Base-by-base conservation (phyloP, 2,888 invertebrate genomes). In the Torymus aiolomorphi region DNA sequence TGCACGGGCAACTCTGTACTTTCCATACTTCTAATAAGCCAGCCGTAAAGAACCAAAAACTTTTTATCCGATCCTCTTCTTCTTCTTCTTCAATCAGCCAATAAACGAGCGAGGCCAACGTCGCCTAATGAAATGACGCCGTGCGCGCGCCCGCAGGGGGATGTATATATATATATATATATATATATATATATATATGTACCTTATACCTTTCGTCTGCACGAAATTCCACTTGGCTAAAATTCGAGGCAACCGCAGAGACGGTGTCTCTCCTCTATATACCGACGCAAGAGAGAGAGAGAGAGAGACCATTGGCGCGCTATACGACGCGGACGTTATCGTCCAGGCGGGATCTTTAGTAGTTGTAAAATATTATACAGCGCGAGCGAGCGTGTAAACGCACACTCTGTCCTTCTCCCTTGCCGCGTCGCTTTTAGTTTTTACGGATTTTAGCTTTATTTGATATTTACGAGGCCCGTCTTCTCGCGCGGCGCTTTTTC, bases 71-170 rank as follows among this genome's bases (percentile, higher is more conserved):
- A 42, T 42, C 42, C 8, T 42, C 42, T 42, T 42, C 8, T 1
- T 42, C 8, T 42, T 42, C 8, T 42, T 42, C 42, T 42, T 42
- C 42, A 42, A 42, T 42, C 42, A 63, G 63, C n/a, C n/a, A n/a
- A 8, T 42, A 24, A 31, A 31, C n/a, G 12, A 14, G 14, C 5
- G 62, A 42, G 31, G 11, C 11, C 59, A 18, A 14, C 65, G 67
- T 24, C 83, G 84, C 83, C 83, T 86, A 86, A 86, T 86, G 85
- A 86, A 86, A 86, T 86, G 86, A 86, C 42, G 42, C 8, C 42
- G 42, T 84, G 84, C 82, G 84, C 86, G 85, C 84, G 42, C 42
- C 42, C 42, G 5, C 42, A 42, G 42, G 42, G 8, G 8, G 3
- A 31, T 31, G 31, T 31, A 31, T n/a, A n/a, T n/a, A n/a, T n/a